These are phyloP conservation scores for Troides helena DNA, from an alignment of 2,888 invertebrate genomes.

Conservation along the genomic window DNA sequence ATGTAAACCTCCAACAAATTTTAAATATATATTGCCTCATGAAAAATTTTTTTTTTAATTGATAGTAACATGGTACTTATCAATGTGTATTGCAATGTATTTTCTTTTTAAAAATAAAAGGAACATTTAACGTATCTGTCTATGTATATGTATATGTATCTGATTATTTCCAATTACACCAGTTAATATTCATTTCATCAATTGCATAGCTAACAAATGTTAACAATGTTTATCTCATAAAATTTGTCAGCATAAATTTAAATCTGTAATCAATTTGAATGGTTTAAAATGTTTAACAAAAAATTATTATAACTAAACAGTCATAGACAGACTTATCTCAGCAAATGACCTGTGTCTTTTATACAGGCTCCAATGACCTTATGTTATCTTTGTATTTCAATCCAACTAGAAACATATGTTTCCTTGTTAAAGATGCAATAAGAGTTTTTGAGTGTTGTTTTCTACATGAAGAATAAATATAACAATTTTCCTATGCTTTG, in stretches of 20 bases:
- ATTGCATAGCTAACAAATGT: slow-evolving; percentile 8
- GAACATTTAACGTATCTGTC: background rate
- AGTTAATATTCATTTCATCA: background rate
- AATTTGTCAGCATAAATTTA: slow-evolving; percentile 7
- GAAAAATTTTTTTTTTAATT: no score
- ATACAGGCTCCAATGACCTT: slow-evolving; percentile 68
- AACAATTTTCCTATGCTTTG: background rate
- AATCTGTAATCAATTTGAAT: slow-evolving; percentile 9
- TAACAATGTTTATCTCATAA: background rate
- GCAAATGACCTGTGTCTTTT: slow-evolving; percentile 71
- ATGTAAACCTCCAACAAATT: no score
- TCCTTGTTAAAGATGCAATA: slow-evolving; percentile 49
- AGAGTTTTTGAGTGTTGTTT: slow-evolving; percentile 1
- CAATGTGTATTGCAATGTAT: background rate
- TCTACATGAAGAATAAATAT: background rate
- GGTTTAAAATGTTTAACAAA: slow-evolving; percentile 19
- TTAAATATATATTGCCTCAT: no score
- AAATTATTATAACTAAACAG: slow-evolving; percentile 49
- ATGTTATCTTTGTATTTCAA: slow-evolving; percentile 67
- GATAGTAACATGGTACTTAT: no score
- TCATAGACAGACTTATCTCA: slow-evolving; percentile 67
- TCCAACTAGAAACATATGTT: slow-evolving; percentile 66
- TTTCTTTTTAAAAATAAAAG: background rate
- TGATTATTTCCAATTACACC: no score
- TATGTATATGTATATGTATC: background rate